These are phyloP conservation scores for Hozukius guyotensis DNA, from an alignment of 2,797 vertebrate species.

Conservation along the genomic window DNA sequence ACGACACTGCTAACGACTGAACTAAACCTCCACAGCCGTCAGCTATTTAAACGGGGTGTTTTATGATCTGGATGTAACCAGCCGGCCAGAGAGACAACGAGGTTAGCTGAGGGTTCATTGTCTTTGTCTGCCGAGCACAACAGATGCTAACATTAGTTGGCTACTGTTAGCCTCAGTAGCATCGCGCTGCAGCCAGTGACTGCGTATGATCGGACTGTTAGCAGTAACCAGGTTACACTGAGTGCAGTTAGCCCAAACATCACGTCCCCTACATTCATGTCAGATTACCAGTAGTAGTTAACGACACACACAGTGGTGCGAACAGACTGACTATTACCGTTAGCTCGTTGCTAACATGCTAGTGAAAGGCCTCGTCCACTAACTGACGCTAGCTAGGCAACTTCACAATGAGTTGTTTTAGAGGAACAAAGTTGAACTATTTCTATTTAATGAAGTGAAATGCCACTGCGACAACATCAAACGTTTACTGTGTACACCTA, in stretches of 20 bases:
- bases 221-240: background rate
- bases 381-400: constrained; percentile 19
- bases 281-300: fast-evolving
- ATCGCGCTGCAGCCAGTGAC: background rate
- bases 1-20: background rate
- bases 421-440: constrained; percentile 17
- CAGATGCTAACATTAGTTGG: constrained; percentile 56
- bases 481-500: fast-evolving
- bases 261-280: fast-evolving
- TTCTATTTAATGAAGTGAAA: background rate
- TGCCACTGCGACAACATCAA: fast-evolving
- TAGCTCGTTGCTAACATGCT: constrained; percentile 25
- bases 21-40: too few relatives aligned
- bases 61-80: fast-evolving
- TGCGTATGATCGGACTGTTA: background rate
- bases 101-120: too few relatives aligned
- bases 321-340: background rate
- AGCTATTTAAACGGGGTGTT: background rate
- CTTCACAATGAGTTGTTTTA: constrained; percentile 39
- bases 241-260: fast-evolving
- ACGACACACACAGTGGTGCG: too few relatives aligned
- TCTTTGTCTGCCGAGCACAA: constrained; percentile 60
- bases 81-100: background rate
- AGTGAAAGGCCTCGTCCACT: constrained; percentile 44
- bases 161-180: constrained; percentile 47